Conservation (phyloP, 2,113 vertebrate genomes). For the Mustela lutreola region DNA sequence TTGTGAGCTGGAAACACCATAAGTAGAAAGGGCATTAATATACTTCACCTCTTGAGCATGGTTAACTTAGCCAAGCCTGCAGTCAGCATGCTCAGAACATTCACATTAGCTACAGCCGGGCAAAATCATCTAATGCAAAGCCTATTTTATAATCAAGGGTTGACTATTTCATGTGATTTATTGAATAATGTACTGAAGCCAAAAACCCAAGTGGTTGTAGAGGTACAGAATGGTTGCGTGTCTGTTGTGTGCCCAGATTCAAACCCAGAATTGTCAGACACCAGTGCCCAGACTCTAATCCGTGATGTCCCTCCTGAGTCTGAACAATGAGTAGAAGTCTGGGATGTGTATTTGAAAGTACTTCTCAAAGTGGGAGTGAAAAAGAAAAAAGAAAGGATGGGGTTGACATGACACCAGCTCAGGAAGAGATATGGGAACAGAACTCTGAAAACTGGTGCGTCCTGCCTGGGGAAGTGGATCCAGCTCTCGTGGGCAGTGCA, state of each 20-base stretch:
- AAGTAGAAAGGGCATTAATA: background rate
- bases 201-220: background rate
- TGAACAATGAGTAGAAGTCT: background rate
- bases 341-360: background rate
- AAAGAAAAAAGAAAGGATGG: background rate
- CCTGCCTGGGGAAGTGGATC: background rate
- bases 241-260: background rate
- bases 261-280: background rate
- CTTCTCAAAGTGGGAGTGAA: background rate
- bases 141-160: background rate
- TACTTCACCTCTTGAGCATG: background rate
- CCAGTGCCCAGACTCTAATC: background rate
- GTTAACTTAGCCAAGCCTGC: background rate
- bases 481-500: background rate
- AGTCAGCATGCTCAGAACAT: background rate
- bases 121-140: background rate
- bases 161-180: background rate
- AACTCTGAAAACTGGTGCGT: background rate
- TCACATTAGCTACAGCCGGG: background rate
- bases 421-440: constrained; percentile 23
- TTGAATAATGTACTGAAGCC: background rate
- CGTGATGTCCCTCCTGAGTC: background rate
- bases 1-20: background rate
- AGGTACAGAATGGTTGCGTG: background rate
- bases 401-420: background rate